phyloP scores from a whole-genome alignment of 2,888 invertebrate species.

The Pheosia tremula region DNA sequence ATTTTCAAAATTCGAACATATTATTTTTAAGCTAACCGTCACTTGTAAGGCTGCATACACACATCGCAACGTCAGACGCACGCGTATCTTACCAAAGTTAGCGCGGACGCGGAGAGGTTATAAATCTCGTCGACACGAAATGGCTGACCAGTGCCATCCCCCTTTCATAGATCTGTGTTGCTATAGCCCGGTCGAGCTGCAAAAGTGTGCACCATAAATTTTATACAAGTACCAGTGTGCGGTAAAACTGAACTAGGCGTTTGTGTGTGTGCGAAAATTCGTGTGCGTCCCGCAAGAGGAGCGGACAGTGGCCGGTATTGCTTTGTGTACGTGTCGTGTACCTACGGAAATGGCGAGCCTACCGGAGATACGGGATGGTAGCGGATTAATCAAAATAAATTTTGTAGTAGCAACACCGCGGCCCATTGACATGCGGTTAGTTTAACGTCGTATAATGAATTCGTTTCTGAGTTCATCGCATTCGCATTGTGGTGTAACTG shows the following conservation, averaged over 20 bases:
- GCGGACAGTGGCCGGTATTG: slow-evolving; percentile 74
- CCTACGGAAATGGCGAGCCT: slow-evolving; percentile 61
- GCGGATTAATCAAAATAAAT: slow-evolving; percentile 75
- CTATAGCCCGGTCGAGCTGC: slow-evolving; percentile 64
- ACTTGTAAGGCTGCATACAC: background rate
- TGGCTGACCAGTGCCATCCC: slow-evolving; percentile 78
- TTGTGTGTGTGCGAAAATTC: slow-evolving; percentile 78
- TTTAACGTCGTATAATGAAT: slow-evolving; percentile 61
- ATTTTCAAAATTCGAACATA: slow-evolving; percentile 8
- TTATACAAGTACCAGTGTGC: slow-evolving; percentile 79
- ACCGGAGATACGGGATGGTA: slow-evolving; percentile 51
- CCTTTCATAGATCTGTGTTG: slow-evolving; percentile 70
- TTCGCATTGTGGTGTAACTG: slow-evolving; percentile 12
- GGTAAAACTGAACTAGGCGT: slow-evolving; percentile 73
- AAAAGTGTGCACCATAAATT: slow-evolving; percentile 84
- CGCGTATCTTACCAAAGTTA: slow-evolving; percentile 74
- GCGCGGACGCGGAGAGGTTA: slow-evolving; percentile 75
- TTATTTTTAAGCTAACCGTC: background rate
- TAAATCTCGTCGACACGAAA: slow-evolving; percentile 83
- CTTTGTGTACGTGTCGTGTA: slow-evolving; percentile 72
- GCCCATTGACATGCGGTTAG: slow-evolving; percentile 56
- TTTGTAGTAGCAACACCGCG: slow-evolving; percentile 52
- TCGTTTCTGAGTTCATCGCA: slow-evolving; percentile 46
- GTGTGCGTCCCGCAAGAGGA: slow-evolving; percentile 70
- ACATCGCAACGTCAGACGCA: slow-evolving; percentile 57